Conservation (phyloP, 2,888 invertebrate species). For the Dynastes maya region DNA sequence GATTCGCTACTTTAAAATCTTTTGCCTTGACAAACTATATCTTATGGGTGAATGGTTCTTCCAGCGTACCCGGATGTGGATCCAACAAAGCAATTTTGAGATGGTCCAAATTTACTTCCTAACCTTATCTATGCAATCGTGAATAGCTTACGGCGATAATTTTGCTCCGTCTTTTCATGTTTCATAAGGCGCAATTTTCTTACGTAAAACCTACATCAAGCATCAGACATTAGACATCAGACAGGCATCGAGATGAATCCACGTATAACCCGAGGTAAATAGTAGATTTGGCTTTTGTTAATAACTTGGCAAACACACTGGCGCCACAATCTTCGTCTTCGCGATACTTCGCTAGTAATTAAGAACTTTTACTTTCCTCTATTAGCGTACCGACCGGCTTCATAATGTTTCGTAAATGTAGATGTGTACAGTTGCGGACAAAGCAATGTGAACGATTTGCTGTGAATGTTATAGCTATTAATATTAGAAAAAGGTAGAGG, state of each 20-base stretch:
- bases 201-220: constrained; percentile 30
- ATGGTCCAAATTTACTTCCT: neutral
- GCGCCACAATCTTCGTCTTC: constrained; percentile 50
- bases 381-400: constrained; percentile 39
- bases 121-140: neutral
- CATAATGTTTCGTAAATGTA: constrained; percentile 33
- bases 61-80: too few species aligned
- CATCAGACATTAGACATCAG: constrained; percentile 15
- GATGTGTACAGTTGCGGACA: constrained; percentile 17
- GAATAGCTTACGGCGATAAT: neutral
- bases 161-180: constrained; percentile 9
- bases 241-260: constrained; percentile 14
- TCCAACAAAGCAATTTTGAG: too few species aligned
- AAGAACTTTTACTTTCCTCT: constrained; percentile 49
- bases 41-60: too few species aligned
- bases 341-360: constrained; percentile 43
- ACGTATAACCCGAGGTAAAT: constrained; percentile 38
- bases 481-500: too few species aligned
- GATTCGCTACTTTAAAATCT: too few species aligned
- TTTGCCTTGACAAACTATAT: too few species aligned
- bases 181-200: constrained; percentile 3
- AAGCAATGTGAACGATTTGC: neutral
- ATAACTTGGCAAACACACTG: constrained; percentile 50
- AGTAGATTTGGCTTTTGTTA: constrained; percentile 35
- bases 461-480: neutral